Base-by-base conservation (phyloP, 2,888 invertebrate species). In the Drosophila peninsularis region DNA sequence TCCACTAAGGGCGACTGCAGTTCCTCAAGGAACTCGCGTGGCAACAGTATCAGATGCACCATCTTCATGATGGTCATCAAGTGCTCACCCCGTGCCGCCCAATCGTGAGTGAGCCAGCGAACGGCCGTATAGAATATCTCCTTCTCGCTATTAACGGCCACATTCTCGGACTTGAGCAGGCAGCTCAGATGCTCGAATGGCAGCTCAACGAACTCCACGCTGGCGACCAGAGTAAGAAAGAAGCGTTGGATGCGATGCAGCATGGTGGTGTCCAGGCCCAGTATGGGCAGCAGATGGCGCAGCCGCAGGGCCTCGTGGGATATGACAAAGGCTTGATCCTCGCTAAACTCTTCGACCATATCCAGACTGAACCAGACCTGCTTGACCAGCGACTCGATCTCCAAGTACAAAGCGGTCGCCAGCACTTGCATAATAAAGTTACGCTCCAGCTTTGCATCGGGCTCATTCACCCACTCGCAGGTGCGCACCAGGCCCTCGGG, bases 51-150 rank as follows among this genome's bases (percentile, higher is more conserved):
- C 9, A 71, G 21, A 4, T 71, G 68, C 27, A 79, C 45, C 6
- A 19, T 19, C 6, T 50, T n/a, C 50, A 73, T 44, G 5, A 81
- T n/a, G 5, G 19, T 6, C 32, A 5, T 0, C n/a, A 61, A 7
- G 9, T 72, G 44, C 4, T 49, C 0, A 0, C 7, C 11, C 1
- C 80, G 71, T 2, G 14, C 34, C 0, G 53, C 17, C 80, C 80
- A 81, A 13, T 79, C 57, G 30, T 79, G 44, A 7, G 19, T 54
- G 6, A 81, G 64, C 80, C 80, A 81, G 27, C 74, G 80, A 2
- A 81, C 21, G 9, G 77, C 79, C 5, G 79, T 50, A 27, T 57
- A 81, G 24, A 79, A 68, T 5, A 81, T 45, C 56, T 81, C 80
- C 57, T 34, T 50, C 49, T 81, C 80, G 14, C 44, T 64, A 19